Base-by-base conservation (phyloP, 2,888 invertebrate genomes). In the Dicranocentrus wangi region DNA sequence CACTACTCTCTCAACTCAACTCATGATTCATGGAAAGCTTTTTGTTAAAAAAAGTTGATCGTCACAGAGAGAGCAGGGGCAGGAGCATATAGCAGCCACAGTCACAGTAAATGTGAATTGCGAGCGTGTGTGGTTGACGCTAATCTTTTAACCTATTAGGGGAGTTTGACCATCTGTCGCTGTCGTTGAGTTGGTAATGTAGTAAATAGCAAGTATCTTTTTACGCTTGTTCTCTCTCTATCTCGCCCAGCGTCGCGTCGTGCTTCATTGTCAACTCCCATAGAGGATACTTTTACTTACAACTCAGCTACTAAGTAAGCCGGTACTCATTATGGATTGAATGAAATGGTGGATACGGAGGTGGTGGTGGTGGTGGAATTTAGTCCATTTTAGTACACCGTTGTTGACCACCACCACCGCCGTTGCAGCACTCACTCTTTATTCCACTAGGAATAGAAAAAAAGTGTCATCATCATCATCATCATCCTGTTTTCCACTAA, bases 121-220 rank as follows among this genome's bases (percentile, higher is more conserved):
- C 28, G 80, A 69, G 39, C 17, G 69, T 70, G 81, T 81, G 81
- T 75, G 81, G 81, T 75, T 81, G 81, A 75, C 81, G 81, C 75
- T 81, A 81, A 81, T 81, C 81, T 81, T 81, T 81, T 81, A 81
- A 81, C 81, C 81, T 81, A 81, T 81, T 81, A 75, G 81, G 81
- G 81, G 69, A 81, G 75, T 81, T 75, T 73, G 73, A 75, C 81
- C 81, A 81, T 81, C 81, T 81, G 81, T 81, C 81, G 81, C 70
- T 81, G 81, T 81, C 81, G 60, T 19, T 68, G 19, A 17, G 28
- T 55, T 72, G 25, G 43, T 73, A 60, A 60, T 58, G 65, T 58
- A 27, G 55, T 3, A n/a, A 19, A 17, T 1, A 51, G 51, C 51
- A 63, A 39, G 51, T 25, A 17, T 42, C 32, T 47, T 47, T 47